Evolutionary conservation across 2,888 invertebrate genomes (phyloP), one percentile per base, ranked within the genome.

Genomic region (Microctonus hyperodae): DNA sequence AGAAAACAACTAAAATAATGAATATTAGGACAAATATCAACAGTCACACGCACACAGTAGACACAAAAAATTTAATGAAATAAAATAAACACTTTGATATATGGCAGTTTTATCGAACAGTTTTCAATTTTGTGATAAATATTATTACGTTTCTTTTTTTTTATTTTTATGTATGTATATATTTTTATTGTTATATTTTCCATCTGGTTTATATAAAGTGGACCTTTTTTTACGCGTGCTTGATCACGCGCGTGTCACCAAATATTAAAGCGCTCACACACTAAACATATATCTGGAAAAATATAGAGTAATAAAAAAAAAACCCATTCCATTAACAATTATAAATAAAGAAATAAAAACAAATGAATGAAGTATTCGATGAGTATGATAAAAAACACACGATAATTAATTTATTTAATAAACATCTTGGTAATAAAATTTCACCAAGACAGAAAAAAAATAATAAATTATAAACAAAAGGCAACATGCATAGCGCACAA

Each of bases 201-300:
- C 51, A 35, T 61, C 51, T 20, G 28, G 31, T 61, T 23, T 53
- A n/a, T 37, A 22, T 7, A 62, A 16, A 20, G 40, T 35, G 53
- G 62, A 53, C 37, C 23, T 13, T 20, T 48, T 37, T 64, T 62
- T 11, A 37, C 37, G 37, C 65, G 67, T 67, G 66, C 51, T 58
- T 68, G 67, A 63, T n/a, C 37, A 68, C 69, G 68, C 58, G 64
- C 62, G 65, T 67, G 61, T 70, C 67, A 61, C 66, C 64, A 16
- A 62, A 70, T 57, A 56, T 11, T 56, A 69, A 70, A 65, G 64
- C 66, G 64, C 69, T 67, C 68, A 69, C 44, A 44, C 64, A 76
- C 75, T 83, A 83, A 82, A 83, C 83, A 83, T 83, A 83, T 77
- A 83, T 83, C 83, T 83, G 83, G 79, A 83, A 83, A 83, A 67